A percentile compares a stretch with the other conserved stretches of the same genome.
Conservation (phyloP, 2,888 invertebrate genomes). For the Priocnemis perturbator region DNA sequence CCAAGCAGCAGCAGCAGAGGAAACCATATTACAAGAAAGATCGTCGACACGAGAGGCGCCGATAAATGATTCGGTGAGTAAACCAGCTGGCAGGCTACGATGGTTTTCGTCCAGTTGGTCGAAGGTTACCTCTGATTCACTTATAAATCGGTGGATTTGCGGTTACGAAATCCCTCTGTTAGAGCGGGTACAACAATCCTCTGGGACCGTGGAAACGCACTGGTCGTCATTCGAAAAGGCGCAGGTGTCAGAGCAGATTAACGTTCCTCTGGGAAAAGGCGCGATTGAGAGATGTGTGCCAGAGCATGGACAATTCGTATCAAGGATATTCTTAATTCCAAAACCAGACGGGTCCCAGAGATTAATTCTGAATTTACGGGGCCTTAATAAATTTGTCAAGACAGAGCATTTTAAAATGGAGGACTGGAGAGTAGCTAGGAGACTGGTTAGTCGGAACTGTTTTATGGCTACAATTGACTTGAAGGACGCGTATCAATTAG, state of each 20-base stretch:
- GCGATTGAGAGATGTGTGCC: constrained; percentile 12
- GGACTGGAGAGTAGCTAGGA: constrained; percentile 26
- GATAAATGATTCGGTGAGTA: constrained; percentile 36
- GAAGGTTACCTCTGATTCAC: constrained; percentile 26
- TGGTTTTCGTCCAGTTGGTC: constrained; percentile 16
- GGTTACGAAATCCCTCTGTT: constrained; percentile 43
- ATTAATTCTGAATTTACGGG: constrained; percentile 42
- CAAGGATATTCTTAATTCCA: constrained; percentile 25
- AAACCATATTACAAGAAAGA: neutral
- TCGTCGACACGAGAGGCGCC: neutral
- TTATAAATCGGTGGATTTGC: constrained; percentile 35
- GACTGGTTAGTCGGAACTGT: constrained; percentile 21
- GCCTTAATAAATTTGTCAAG: constrained; percentile 37
- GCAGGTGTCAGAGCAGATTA: constrained; percentile 14
- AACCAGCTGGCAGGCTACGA: constrained; percentile 32
- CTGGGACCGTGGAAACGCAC: constrained; percentile 19
- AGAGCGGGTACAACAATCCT: constrained; percentile 20
- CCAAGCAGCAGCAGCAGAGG: neutral
- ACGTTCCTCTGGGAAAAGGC: constrained; percentile 16
- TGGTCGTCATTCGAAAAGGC: constrained; percentile 23
- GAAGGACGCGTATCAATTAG: constrained; percentile 35
- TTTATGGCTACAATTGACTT: constrained; percentile 34
- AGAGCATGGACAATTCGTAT: constrained; percentile 25
- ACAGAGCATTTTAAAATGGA: constrained; percentile 45
- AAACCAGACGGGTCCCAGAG: constrained; percentile 13